Evolutionary conservation across 1,140 invertebrate genomes (phyloP).

Genomic region (Pectinophora gossypiella): DNA sequence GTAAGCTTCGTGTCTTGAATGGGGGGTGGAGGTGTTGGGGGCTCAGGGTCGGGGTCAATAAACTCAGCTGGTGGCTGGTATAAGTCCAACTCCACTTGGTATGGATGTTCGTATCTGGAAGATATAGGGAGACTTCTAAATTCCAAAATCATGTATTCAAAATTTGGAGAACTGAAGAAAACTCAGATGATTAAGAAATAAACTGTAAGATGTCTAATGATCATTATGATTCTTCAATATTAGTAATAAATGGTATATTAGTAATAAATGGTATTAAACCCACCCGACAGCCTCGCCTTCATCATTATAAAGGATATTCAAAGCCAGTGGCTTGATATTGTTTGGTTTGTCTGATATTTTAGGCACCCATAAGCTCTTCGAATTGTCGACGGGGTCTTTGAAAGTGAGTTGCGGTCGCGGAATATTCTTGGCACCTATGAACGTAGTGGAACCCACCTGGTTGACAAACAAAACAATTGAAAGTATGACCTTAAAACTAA

Average conservation of each 20-base stretch:
- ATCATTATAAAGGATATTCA: constrained; percentile 81
- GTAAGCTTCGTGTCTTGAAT: constrained; percentile 81
- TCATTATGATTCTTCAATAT: no score
- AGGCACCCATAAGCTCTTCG: constrained; percentile 85
- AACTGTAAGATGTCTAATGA: no score
- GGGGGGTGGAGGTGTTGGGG: constrained; percentile 59
- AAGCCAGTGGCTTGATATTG: constrained; percentile 86
- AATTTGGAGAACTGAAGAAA: no score
- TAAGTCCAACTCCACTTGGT: constrained; percentile 89
- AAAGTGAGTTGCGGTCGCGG: constrained; percentile 90
- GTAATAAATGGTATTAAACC: no score
- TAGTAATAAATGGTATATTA: no score
- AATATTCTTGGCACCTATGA: constrained; percentile 86
- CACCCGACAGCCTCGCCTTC: constrained; percentile 74
- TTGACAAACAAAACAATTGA: not conserved
- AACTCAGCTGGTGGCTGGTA: constrained; percentile 77
- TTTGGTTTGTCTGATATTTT: constrained; percentile 93
- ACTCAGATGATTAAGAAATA: no score
- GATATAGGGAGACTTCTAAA: no score
- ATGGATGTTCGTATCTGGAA: constrained; percentile 87
- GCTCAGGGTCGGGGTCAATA: constrained; percentile 57
- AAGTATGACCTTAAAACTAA: no score
- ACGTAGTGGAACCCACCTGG: constrained; percentile 70
- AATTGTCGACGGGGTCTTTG: constrained; percentile 91
- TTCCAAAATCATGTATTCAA: no score